Base-by-base conservation (phyloP, 53 echinoderm and acorn worm genomes). In the Zoroaster sp. region DNA sequence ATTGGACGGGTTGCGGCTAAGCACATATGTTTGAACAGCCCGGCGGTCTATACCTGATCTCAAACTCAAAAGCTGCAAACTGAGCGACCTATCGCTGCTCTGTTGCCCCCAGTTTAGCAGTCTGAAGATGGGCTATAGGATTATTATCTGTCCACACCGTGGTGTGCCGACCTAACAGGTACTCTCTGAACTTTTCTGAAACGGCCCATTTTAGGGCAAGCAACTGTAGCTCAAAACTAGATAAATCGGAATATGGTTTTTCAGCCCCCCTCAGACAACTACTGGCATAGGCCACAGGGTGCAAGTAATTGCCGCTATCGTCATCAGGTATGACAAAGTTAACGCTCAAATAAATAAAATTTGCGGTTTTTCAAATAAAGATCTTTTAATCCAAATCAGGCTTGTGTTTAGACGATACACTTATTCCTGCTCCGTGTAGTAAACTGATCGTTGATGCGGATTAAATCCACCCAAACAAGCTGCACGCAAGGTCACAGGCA, bases 1-100 rank as follows among this genome's bases (percentile, higher is more conserved):
- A 15, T 25, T 32, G 3, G 80, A 40, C 12, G 86, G 86, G 10
- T 38, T 46, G 35, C 69, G 49, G 18, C 86, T 85, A 28, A 85
- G 72, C 46, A n/a, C 87, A 87, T 36, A 35, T 87, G 23, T 94
- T 94, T 38, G 66, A 79, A 15, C 65, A 78, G 1, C 92, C 92
- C 28, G 90, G n/a, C n/a, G n/a, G 49, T 23, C 76, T 45, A 63
- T 92, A 94, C 66, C 80, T 94, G 8, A 94, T 88, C 3, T 83
- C 86, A 20, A 94, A 74, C 3, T 73, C 83, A 40, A 94, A 94
- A n/a, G 66, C 65, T 0, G 92, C 80, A 38, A 94, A 34, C 13
- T 94, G 92, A 11, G 94, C 92, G 53, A 49, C 77, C 94, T 92
- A 94, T 20, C 94, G 76, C 28, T 75, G 88, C 75, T 94, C 88